Percentiles rank a stretch among this genome's conserved stretches.
These are phyloP conservation scores for Uloborus plumipes DNA, from an alignment of 2,888 invertebrate species.

Conservation along the genomic window DNA sequence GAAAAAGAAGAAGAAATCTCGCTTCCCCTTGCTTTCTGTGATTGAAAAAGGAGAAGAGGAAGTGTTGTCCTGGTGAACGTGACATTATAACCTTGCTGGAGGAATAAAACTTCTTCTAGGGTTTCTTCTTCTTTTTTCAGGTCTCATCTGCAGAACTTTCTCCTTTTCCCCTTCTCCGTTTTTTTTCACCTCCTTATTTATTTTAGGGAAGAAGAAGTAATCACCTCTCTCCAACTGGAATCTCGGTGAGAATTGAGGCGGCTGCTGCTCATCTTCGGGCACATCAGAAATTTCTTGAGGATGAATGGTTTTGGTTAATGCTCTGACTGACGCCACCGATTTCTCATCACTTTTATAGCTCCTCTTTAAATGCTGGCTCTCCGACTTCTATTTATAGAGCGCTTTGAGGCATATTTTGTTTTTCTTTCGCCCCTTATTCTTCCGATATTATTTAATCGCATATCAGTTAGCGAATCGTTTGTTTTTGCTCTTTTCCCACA, in stretches of 20 bases:
- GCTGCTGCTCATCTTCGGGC: neutral
- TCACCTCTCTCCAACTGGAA: slow-evolving; percentile 25
- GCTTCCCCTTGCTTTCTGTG: slow-evolving; percentile 24
- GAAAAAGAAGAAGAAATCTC: slow-evolving; percentile 2
- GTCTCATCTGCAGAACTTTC: neutral
- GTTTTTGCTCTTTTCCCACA: too few species aligned
- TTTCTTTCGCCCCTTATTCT: too few species aligned
- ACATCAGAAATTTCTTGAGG: slow-evolving; percentile 8
- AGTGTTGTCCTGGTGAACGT: slow-evolving; percentile 15
- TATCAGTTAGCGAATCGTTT: too few species aligned
- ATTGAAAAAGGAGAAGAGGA: slow-evolving; percentile 49
- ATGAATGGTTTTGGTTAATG: slow-evolving; percentile 45
- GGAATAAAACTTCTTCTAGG: slow-evolving; percentile 34
- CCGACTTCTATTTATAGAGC: slow-evolving; percentile 7
- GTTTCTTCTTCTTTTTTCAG: slow-evolving; percentile 25
- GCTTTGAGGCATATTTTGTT: too few species aligned
- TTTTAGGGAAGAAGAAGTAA: slow-evolving; percentile 48
- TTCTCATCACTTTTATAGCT: too few species aligned
- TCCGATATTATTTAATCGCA: too few species aligned
- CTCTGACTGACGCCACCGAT: neutral
- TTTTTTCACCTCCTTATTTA: slow-evolving; percentile 27
- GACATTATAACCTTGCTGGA: slow-evolving; percentile 36
- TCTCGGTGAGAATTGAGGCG: slow-evolving; percentile 45
- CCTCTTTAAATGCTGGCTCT: too few species aligned
- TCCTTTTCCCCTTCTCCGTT: slow-evolving; percentile 4